Evolutionary conservation across 2,888 invertebrate species (phyloP).

Genomic region (Acanthosepion lycidas): DNA sequence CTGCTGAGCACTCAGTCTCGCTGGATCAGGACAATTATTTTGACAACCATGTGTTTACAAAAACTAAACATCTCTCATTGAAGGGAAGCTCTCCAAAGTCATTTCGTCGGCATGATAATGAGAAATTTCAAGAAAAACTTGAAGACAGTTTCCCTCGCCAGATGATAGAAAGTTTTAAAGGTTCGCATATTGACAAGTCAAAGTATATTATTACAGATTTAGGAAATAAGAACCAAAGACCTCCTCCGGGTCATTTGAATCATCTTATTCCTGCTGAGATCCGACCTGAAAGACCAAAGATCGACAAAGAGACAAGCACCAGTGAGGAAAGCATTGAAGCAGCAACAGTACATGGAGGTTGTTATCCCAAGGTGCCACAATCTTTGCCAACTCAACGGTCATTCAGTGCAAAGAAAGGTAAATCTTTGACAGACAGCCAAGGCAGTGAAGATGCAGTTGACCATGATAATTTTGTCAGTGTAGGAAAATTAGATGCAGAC

Average conservation of each 20-base stretch:
- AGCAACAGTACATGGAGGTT: conserved; percentile 50
- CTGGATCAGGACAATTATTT: conserved; percentile 40
- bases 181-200: conserved; percentile 66
- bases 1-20: conserved; percentile 55
- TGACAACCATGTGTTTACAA: conserved; percentile 40
- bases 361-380: conserved; percentile 67
- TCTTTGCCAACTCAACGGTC: conserved; percentile 62
- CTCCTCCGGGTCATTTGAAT: conserved; percentile 35
- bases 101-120: conserved; percentile 52
- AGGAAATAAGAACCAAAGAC: conserved; percentile 24
- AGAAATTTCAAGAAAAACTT: conserved; percentile 51
- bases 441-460: conserved; percentile 10
- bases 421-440: conserved; percentile 40
- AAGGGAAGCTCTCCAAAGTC: conserved; percentile 56
- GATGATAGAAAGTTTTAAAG: conserved; percentile 66
- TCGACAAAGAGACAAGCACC: conserved; percentile 59
- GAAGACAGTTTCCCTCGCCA: conserved; percentile 63
- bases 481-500: conserved; percentile 94
- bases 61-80: conserved; percentile 33
- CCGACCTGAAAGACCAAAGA: conserved; percentile 50
- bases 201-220: conserved; percentile 64
- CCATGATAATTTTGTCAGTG: conserved; percentile 71
- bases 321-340: conserved; percentile 59
- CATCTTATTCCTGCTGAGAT: conserved; percentile 24
- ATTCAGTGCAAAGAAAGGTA: conserved; percentile 46